Percentiles rank a stretch among this genome's conserved stretches.
phyloP scores from a whole-genome alignment of 2,888 invertebrate species.

The Lepidocyrtoides sp. region DNA sequence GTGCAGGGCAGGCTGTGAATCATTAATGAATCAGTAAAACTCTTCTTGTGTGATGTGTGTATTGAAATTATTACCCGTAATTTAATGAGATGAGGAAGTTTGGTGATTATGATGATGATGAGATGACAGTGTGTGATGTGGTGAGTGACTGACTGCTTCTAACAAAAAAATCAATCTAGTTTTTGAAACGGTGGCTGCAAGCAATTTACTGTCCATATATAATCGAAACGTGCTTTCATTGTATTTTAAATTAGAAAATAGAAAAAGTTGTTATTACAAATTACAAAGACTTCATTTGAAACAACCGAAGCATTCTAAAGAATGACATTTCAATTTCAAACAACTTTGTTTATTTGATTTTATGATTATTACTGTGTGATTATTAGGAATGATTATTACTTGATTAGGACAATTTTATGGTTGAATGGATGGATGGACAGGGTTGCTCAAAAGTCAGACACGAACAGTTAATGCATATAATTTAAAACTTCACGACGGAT shows the following conservation, averaged over 20 bases:
- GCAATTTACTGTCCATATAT: slow-evolving; percentile 16
- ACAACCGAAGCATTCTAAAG: not conserved
- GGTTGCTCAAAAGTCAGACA: not conserved
- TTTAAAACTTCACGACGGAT: too few relatives aligned
- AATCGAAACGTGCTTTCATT: slow-evolving; percentile 14
- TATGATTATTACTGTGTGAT: slow-evolving; percentile 64
- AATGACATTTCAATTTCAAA: slow-evolving; percentile 52
- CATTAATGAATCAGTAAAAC: slow-evolving; percentile 28
- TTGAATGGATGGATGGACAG: not conserved
- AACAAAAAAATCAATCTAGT: not conserved
- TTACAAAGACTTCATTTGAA: not conserved
- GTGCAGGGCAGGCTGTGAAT: not conserved
- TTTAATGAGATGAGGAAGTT: slow-evolving; percentile 58
- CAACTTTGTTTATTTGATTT: slow-evolving; percentile 52
- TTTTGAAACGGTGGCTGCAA: slow-evolving; percentile 27
- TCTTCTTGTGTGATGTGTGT: slow-evolving; percentile 33
- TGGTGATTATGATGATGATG: slow-evolving; percentile 51
- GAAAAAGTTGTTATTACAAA: not conserved
- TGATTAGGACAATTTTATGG: slow-evolving; percentile 54
- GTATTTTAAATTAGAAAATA: slow-evolving; percentile 11
- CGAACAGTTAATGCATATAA: too few relatives aligned
- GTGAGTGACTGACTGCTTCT: not conserved
- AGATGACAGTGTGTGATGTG: not conserved
- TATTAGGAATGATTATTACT: slow-evolving; percentile 51
- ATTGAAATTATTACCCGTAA: slow-evolving; percentile 68